phyloP scores from a whole-genome alignment of 2,888 invertebrate species.

The Odontocolon sp. region DNA sequence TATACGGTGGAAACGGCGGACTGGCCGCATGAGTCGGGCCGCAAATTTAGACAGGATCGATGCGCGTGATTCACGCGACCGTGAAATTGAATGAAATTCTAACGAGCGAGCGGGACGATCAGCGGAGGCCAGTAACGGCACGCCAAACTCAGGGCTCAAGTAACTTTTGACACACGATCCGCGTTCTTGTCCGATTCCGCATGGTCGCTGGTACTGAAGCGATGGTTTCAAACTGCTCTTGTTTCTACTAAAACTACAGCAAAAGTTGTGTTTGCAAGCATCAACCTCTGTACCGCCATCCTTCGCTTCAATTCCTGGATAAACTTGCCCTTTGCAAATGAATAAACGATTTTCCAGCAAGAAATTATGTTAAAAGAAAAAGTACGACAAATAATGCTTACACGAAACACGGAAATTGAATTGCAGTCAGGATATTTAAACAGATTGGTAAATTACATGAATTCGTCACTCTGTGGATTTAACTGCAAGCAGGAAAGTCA shows the following conservation, averaged over 20 bases:
- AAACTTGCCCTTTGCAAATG: too few species aligned
- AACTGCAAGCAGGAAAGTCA: neutral
- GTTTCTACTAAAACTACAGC: neutral
- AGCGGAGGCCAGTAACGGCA: constrained; percentile 2
- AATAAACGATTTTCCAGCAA: too few species aligned
- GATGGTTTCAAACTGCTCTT: neutral
- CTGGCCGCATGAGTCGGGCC: neutral
- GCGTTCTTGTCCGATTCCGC: constrained; percentile 49
- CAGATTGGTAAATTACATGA: too few species aligned
- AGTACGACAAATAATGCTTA: too few species aligned
- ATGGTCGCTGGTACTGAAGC: neutral
- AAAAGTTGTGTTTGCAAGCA: neutral
- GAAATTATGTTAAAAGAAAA: too few species aligned
- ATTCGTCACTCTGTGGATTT: too few species aligned
- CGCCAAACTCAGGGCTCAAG: constrained; percentile 46
- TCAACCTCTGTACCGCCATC: neutral
- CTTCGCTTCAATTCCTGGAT: neutral
- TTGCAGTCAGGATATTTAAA: too few species aligned
- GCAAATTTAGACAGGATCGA: constrained; percentile 26
- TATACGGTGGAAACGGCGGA: neutral
- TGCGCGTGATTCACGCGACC: constrained; percentile 40
- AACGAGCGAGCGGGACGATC: constrained; percentile 15
- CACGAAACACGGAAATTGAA: too few species aligned
- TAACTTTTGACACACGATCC: constrained; percentile 66
- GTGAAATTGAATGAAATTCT: constrained; percentile 50